Evolutionary conservation across 1,140 invertebrate genomes (phyloP).

Genomic region (Magallana gigas): DNA sequence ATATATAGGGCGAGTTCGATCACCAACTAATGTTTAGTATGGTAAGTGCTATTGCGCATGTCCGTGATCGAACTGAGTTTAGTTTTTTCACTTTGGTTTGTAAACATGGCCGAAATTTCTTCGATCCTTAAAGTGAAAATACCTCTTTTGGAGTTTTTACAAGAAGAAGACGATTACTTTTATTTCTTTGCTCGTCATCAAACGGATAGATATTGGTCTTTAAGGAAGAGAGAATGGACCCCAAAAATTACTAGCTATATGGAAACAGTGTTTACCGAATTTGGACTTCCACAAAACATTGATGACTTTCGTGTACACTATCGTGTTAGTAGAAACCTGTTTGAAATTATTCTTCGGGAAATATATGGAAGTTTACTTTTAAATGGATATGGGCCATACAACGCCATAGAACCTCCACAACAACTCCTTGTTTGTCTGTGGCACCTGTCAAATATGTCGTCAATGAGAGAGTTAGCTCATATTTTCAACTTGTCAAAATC

Average conservation of each 20-base stretch:
- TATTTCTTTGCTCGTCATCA: not conserved
- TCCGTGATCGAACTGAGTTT: slow-evolving; percentile 34
- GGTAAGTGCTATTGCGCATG: slow-evolving; percentile 16
- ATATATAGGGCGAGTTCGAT: slow-evolving; percentile 27
- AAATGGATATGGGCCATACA: slow-evolving; percentile 34
- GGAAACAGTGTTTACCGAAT: not conserved
- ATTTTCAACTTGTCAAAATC: slow-evolving; percentile 47
- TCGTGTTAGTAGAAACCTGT: slow-evolving; percentile 44
- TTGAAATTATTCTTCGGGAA: slow-evolving; percentile 22
- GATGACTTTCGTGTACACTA: slow-evolving; percentile 49
- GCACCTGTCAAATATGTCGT: slow-evolving; percentile 35
- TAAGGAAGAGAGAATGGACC: slow-evolving; percentile 1
- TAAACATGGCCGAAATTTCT: slow-evolving; percentile 39
- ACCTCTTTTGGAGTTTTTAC: slow-evolving; percentile 32
- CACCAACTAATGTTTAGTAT: not conserved
- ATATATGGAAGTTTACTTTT: not conserved
- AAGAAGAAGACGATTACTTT: slow-evolving; percentile 13
- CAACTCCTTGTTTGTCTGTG: slow-evolving; percentile 46
- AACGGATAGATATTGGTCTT: slow-evolving; percentile 24
- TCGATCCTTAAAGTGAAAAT: not conserved
- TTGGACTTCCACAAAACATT: slow-evolving; percentile 35
- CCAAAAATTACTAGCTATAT: slow-evolving; percentile 47
- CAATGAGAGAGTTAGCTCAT: slow-evolving; percentile 45
- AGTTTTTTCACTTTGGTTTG: slow-evolving; percentile 25
- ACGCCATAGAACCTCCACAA: slow-evolving; percentile 42